Conservation (phyloP, 2,113 vertebrate species). For the Pterocles orientalis region DNA sequence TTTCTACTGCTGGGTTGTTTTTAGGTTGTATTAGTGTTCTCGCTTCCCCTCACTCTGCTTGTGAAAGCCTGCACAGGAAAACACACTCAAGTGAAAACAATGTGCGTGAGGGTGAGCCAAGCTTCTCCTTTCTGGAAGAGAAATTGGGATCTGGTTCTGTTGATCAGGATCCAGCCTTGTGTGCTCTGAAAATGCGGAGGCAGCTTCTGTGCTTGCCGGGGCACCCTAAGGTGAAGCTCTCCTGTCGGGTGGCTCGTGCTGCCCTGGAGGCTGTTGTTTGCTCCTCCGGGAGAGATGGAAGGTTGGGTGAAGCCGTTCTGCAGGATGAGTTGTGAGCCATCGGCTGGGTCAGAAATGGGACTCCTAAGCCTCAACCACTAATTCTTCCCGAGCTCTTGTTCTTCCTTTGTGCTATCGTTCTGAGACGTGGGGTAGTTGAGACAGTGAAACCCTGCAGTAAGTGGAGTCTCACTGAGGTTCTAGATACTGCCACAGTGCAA, state of each 20-base stretch:
- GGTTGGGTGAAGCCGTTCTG: background rate
- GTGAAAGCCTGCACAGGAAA: background rate
- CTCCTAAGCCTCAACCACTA: background rate
- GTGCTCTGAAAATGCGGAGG: background rate
- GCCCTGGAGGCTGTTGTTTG: background rate
- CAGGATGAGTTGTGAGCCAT: background rate
- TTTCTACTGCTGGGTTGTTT: background rate
- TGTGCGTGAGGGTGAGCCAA: background rate
- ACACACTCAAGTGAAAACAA: background rate
- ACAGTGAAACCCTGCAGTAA: background rate
- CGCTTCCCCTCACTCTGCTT: background rate
- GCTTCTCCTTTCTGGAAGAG: background rate
- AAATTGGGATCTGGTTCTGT: background rate
- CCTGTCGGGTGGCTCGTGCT: accelerated
- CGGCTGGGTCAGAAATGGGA: background rate
- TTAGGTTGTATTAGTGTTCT: background rate
- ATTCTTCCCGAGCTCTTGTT: background rate
- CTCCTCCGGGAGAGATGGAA: background rate
- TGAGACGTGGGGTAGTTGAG: background rate
- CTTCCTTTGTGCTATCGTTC: background rate
- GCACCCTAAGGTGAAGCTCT: background rate
- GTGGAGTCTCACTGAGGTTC: background rate
- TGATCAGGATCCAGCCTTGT: accelerated
- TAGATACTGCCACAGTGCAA: background rate
- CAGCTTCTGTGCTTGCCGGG: background rate